Conservation (phyloP, 2,797 vertebrate genomes). For the Meda fulgida region DNA sequence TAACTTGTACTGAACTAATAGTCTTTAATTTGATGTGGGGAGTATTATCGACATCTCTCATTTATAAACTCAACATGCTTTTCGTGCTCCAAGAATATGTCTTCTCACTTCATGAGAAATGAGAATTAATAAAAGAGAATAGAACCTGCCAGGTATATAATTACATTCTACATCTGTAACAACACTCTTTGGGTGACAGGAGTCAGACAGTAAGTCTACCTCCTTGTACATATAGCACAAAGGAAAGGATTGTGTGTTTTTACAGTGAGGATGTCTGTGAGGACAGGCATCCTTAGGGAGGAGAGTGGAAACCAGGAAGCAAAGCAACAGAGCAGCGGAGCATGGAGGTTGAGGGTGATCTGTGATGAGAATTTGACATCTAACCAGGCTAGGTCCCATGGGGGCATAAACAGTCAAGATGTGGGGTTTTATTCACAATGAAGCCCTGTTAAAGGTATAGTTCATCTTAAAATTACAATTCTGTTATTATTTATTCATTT, state of each 20-base stretch:
- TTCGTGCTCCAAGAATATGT: slow-evolving; percentile 3
- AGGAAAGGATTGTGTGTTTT: slow-evolving; percentile 59
- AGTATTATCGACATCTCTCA: neutral
- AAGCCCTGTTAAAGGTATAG: neutral
- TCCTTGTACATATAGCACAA: slow-evolving; percentile 48
- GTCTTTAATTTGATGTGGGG: neutral
- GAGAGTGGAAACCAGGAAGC: slow-evolving; percentile 47
- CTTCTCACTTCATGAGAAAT: neutral
- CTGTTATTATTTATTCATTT: neutral
- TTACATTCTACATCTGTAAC: slow-evolving; percentile 69
- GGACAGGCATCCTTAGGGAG: slow-evolving; percentile 54
- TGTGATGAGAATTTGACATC: slow-evolving; percentile 56
- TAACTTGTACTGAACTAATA: neutral
- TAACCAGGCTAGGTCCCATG: slow-evolving; percentile 51
- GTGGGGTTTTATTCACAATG: slow-evolving; percentile 11
- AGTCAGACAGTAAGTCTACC: slow-evolving; percentile 48
- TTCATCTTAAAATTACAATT: slow-evolving; percentile 1
- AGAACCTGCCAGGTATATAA: slow-evolving; percentile 58
- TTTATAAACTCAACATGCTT: neutral
- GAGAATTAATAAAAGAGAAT: slow-evolving; percentile 53
- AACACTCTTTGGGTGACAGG: slow-evolving; percentile 57
- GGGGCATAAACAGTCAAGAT: slow-evolving; percentile 29
- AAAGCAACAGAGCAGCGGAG: slow-evolving; percentile 43
- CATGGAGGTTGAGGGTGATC: slow-evolving; percentile 24
- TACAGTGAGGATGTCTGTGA: slow-evolving; percentile 50